Conservation (phyloP, 2,113 vertebrate genomes). For the Zosterops hypoxanthus region DNA sequence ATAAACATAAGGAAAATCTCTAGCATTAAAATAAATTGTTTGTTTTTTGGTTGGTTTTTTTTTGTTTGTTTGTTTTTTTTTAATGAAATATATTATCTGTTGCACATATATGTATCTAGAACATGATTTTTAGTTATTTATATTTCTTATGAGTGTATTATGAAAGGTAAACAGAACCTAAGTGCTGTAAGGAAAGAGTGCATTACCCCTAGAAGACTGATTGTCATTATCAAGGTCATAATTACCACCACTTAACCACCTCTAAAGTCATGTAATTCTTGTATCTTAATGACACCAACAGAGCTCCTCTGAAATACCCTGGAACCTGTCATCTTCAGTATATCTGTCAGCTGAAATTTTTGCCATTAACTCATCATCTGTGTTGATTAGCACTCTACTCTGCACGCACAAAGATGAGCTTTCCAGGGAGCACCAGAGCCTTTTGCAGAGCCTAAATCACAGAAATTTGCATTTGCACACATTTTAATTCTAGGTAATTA, state of each 20-base stretch:
- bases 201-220: background rate
- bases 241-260: background rate
- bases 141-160: background rate
- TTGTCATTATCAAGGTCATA: background rate
- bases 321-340: background rate
- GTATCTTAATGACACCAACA: background rate
- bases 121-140: background rate
- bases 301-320: background rate
- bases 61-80: no score
- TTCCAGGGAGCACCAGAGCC: background rate
- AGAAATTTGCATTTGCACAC: background rate
- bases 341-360: background rate
- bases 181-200: background rate
- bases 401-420: background rate
- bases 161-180: background rate
- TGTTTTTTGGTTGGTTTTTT: no score
- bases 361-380: background rate
- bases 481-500: conserved; percentile 5
- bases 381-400: background rate
- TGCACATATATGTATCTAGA: background rate
- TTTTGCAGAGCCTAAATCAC: background rate
- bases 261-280: background rate
- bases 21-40: background rate
- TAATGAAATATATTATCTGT: background rate
- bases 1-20: background rate